These are phyloP conservation scores for Orchesellides sinensis DNA, from an alignment of 2,888 invertebrate species.

Conservation along the genomic window DNA sequence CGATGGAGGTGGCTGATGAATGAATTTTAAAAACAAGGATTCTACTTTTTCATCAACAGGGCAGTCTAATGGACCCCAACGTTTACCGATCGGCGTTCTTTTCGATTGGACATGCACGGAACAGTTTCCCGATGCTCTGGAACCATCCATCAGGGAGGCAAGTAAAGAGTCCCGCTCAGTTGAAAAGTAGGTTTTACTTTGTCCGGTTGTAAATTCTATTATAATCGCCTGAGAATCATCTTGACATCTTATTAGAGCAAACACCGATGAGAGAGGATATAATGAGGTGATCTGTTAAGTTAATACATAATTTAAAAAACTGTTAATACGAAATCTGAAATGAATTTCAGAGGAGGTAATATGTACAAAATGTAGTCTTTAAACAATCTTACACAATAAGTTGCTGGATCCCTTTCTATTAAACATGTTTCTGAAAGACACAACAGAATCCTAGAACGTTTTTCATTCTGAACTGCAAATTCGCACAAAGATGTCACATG, in stretches of 20 bases:
- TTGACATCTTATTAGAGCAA: constrained; percentile 92
- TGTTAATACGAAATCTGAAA: not conserved
- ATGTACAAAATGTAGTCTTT: no score
- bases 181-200: constrained; percentile 90
- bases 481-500: constrained; percentile 97
- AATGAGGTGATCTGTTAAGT: constrained; percentile 72
- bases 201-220: constrained; percentile 96
- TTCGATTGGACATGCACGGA: constrained; percentile 96
- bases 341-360: not conserved
- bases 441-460: constrained; percentile 88
- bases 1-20: constrained; percentile 82
- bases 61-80: constrained; percentile 89
- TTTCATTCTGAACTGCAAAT: constrained; percentile 95
- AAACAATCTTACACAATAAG: constrained; percentile 82
- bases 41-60: constrained; percentile 97
- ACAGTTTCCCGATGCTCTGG: constrained; percentile 96
- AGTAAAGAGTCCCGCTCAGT: constrained; percentile 97
- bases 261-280: constrained; percentile 82
- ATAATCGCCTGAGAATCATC: constrained; percentile 95
- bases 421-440: constrained; percentile 97
- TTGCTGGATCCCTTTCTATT: constrained; percentile 97
- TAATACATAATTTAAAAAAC: not conserved
- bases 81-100: constrained; percentile 89
- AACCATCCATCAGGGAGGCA: constrained; percentile 97
- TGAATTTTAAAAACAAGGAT: constrained; percentile 90